Evolutionary conservation across 1,140 invertebrate species (phyloP).

Genomic region (Lethocerus indicus): DNA sequence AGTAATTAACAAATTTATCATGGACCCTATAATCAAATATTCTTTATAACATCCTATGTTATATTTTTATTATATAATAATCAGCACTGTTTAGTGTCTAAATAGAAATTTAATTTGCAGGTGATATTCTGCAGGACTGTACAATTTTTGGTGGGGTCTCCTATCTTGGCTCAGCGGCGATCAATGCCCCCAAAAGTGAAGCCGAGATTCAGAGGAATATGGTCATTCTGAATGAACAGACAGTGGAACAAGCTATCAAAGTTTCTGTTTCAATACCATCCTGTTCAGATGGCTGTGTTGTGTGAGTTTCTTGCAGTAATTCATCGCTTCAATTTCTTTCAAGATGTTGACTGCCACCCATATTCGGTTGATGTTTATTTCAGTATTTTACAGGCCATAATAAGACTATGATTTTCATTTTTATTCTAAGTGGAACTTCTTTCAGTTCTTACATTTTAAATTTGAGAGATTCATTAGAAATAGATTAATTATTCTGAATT

Average conservation of each 20-base stretch:
- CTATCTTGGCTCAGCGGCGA: constrained; percentile 82
- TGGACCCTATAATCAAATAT: not conserved
- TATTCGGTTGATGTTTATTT: too few relatives aligned
- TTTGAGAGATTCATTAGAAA: too few relatives aligned
- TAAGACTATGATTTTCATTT: too few relatives aligned
- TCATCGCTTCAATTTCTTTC: too few relatives aligned
- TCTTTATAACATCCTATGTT: not conserved
- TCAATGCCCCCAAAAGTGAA: constrained; percentile 86
- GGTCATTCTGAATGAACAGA: constrained; percentile 63
- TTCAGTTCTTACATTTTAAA: too few relatives aligned
- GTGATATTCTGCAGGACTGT: constrained; percentile 65
- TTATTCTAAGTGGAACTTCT: too few relatives aligned
- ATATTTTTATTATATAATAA: not conserved
- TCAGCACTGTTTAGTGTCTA: not conserved
- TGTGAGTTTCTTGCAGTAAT: constrained; percentile 52
- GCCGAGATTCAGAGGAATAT: constrained; percentile 91
- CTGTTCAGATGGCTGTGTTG: constrained; percentile 65
- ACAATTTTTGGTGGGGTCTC: constrained; percentile 86
- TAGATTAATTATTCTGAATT: too few relatives aligned
- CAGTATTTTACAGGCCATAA: too few relatives aligned
- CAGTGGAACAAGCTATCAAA: constrained; percentile 48
- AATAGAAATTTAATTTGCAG: constrained; percentile 7
- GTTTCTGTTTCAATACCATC: constrained; percentile 82
- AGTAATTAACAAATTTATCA: not conserved
- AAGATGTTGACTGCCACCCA: too few relatives aligned